Conservation (phyloP, 1,140 invertebrate species). For the Drosophila santomea region DNA sequence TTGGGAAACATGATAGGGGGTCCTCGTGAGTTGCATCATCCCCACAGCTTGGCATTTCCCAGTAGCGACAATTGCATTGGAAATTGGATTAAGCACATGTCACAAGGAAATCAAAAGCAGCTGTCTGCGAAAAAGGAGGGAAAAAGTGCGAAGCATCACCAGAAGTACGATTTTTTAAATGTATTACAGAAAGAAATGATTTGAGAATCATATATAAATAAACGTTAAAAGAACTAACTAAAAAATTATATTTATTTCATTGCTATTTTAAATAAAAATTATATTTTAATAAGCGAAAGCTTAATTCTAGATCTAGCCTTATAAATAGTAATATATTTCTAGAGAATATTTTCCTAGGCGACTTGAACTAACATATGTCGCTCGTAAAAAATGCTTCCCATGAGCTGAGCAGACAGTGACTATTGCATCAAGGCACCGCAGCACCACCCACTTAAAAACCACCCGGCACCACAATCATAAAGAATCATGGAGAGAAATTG, state of each 20-base stretch:
- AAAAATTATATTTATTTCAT: too few relatives aligned
- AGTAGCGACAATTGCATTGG: conserved; percentile 73
- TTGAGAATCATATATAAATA: neutral
- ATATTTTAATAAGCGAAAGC: neutral
- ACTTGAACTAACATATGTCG: neutral
- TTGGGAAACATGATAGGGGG: neutral
- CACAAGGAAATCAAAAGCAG: conserved; percentile 57
- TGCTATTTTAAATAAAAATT: too few relatives aligned
- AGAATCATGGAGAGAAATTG: conserved; percentile 58
- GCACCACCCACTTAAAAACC: conserved; percentile 1
- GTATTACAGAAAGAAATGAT: too few relatives aligned
- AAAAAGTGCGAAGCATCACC: neutral
- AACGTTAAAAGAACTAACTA: too few relatives aligned
- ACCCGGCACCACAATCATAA: conserved; percentile 34
- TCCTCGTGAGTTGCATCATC: conserved; percentile 3
- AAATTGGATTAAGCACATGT: conserved; percentile 74
- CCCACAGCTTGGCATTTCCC: conserved; percentile 34
- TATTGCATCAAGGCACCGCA: conserved; percentile 35
- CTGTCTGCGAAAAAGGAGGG: conserved; percentile 22
- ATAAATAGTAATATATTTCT: neutral
- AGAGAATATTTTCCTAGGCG: too few relatives aligned
- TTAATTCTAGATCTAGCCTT: neutral
- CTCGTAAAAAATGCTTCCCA: conserved; percentile 31
- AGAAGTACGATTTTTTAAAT: too few relatives aligned
- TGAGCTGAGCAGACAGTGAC: conserved; percentile 37